Conservation (phyloP, 2,888 invertebrate species). For the Cybosia mesomella region DNA sequence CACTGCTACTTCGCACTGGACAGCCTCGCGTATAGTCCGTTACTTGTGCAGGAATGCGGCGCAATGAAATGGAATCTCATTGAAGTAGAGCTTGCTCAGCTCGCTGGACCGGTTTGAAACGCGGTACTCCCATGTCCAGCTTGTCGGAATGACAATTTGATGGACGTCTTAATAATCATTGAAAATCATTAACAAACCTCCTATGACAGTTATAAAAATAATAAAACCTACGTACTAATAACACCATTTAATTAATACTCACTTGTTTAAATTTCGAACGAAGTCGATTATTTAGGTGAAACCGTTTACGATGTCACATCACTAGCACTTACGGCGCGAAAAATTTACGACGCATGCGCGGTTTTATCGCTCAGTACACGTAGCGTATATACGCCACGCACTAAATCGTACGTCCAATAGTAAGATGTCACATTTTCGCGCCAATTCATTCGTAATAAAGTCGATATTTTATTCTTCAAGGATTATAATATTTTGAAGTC, state of each 20-base stretch:
- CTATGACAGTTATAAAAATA: constrained; percentile 42
- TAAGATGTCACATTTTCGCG: constrained; percentile 70
- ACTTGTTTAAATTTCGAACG: neutral
- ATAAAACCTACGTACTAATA: neutral
- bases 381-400: constrained; percentile 30
- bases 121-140: constrained; percentile 71
- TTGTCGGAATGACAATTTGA: constrained; percentile 77
- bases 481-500: no score
- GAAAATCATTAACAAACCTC: constrained; percentile 48
- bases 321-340: constrained; percentile 61
- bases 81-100: constrained; percentile 77
- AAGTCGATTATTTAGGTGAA: neutral
- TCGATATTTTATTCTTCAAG: constrained; percentile 1
- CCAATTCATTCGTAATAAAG: constrained; percentile 59
- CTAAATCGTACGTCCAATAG: constrained; percentile 30
- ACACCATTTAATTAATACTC: neutral
- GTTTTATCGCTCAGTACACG: constrained; percentile 57
- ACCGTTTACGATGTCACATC: constrained; percentile 40
- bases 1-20: constrained; percentile 47
- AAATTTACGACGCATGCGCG: constrained; percentile 60
- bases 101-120: constrained; percentile 77
- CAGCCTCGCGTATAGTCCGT: constrained; percentile 76
- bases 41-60: constrained; percentile 84
- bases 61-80: constrained; percentile 86
- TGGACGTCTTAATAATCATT: constrained; percentile 71